Base-by-base conservation (phyloP, 2,888 invertebrate species). In the Catocala fraxini region DNA sequence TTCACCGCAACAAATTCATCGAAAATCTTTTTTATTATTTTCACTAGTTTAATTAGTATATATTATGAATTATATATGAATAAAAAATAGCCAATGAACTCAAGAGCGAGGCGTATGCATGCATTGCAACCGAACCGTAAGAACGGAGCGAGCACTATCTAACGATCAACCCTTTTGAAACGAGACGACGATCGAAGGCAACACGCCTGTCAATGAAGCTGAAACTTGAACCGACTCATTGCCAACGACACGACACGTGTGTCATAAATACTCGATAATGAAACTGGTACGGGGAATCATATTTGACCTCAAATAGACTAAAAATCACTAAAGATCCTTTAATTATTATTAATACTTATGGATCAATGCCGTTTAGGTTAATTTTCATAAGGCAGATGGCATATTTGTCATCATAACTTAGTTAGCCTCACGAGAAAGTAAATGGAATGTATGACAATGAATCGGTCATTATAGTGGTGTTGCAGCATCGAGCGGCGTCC, bases 121-220 rank as follows among this genome's bases (percentile, higher is more conserved):
- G 92, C 92, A 91, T 76, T 85, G 84, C 85, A 89, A 91, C 88
- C 88, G 87, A 86, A 87, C 89, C 88, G 78, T 75, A 79, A 77
- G 81, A 81, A 85, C 84, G 85, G 84, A 86, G 84, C 89, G 84
- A 84, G 81, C 83, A 83, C 86, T 82, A 87, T 83, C 86, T 87
- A 89, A 89, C 85, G 90, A 94, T 94, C 94, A 94, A 94, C 94
- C 94, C 94, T 94, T 94, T 94, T 93, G 94, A 94, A 94, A 89
- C 86, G 86, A 86, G 84, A 85, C 85, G 85, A 88, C 80, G 75
- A 58, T 78, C 85, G 86, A 79, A 87, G 84, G 83, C 89, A 89
- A 87, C 80, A 70, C 70, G 61, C 4, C 46, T 25, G 11, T 13
- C 25, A 25, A 1, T 35, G 7, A 35, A 51, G 35, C 35, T 34